These are phyloP conservation scores for Falco novaeseelandiae DNA, from an alignment of 2,797 vertebrate genomes.

Conservation along the genomic window DNA sequence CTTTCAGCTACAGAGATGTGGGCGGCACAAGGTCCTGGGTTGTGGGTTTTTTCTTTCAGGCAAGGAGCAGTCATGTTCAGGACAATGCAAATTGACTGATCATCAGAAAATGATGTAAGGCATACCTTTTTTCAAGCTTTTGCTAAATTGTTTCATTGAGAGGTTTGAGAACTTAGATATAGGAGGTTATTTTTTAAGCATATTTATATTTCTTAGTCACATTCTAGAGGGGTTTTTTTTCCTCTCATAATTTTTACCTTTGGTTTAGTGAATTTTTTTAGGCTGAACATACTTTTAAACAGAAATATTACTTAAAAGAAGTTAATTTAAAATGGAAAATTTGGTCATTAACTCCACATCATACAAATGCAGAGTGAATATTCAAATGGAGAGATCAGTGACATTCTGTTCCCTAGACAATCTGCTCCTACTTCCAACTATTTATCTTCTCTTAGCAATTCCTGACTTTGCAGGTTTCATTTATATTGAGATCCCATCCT, in stretches of 20 bases:
- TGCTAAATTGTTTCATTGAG: background rate
- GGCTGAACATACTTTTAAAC: background rate
- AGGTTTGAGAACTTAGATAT: background rate
- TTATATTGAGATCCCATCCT: slow-evolving; percentile 3
- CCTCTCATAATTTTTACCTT: background rate
- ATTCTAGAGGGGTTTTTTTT: background rate
- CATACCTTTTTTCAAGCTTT: no score
- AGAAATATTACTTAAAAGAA: background rate
- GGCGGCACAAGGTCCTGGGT: background rate
- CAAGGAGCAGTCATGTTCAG: background rate
- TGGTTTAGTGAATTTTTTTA: background rate
- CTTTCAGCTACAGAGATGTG: background rate
- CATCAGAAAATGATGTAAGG: no score
- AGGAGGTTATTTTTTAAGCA: background rate
- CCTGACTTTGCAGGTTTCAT: background rate
- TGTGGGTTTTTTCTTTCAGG: background rate
- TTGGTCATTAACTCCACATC: background rate
- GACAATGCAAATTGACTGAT: no score
- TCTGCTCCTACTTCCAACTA: background rate
- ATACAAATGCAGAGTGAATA: background rate
- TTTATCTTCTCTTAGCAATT: background rate
- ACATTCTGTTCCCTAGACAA: background rate
- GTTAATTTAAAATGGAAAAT: background rate
- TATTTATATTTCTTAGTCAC: background rate
- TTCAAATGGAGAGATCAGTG: background rate